Base-by-base conservation (phyloP, 2,113 vertebrate species). In the Psittacula cyanocephala region DNA sequence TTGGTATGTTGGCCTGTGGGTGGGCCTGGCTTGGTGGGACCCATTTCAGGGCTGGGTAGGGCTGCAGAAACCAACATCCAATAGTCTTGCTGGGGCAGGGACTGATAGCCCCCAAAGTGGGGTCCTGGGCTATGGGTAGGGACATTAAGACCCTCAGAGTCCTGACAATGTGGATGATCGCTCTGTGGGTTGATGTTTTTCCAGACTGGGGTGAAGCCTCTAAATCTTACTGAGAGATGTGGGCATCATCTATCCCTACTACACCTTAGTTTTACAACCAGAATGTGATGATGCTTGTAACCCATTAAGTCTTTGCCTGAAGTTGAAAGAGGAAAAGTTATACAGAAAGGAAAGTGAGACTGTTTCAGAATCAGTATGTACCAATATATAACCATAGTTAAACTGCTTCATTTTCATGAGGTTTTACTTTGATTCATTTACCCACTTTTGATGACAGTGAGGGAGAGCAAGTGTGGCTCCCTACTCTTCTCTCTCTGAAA, bases 401-500 rank as follows among this genome's bases (percentile, higher is more conserved):
- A 92, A 93, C 70, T 92, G 67, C 39, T 97, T 94, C 41, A 91
- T 97, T 98, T 98, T 95, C 87, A 80, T 91, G 50, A 87, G 86
- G 55, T 86, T 95, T 95, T 97, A 95, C 28, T 4, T 87, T 89
- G 86, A 80, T 93, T 89, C 84, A 96, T 97, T 96, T 96, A 95
- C 89, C 70, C 90, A 86, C 92, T 97, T 93, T 94, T 97, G 33
- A 80, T 88, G 28, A 8, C 20, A 92, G 62, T 89, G 79, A 97
- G 77, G 39, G 70, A 96, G 59, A 97, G 23, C 37, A 94, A 91
- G 69, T 91, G 31, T 81, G 43, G 87, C 70, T 97, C 24, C 65
- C 29, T 41, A 77, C 53, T 96, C 49, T 84, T 94, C 67, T 91
- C 31, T 92, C 44, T 84, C 75, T 94, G 78, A 93, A 97, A 97